Evolutionary conservation across 2,113 vertebrate species (phyloP).

Genomic region (mouse (Mus musculus)): GRCm39 chr9:16555001-16555500

Average conservation of each 20-base stretch:
- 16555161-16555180: background rate
- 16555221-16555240: background rate
- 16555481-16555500: background rate
- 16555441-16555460: background rate
- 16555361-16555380: background rate
- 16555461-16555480: background rate
- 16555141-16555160: background rate
- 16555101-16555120: background rate
- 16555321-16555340: background rate
- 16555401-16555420: background rate
- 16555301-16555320: background rate
- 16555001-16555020: background rate
- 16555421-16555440: background rate
- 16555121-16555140: background rate
- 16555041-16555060: background rate
- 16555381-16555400: background rate
- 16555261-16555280: background rate
- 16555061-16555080: background rate
- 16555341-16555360: background rate
- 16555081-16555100: background rate
- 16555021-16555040: background rate
- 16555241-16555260: background rate
- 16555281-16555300: background rate
- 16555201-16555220: background rate
- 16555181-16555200: background rate